Evolutionary conservation across 2,797 vertebrate genomes (phyloP).

Genomic region (Lepidocolaptes lacrymiger): DNA sequence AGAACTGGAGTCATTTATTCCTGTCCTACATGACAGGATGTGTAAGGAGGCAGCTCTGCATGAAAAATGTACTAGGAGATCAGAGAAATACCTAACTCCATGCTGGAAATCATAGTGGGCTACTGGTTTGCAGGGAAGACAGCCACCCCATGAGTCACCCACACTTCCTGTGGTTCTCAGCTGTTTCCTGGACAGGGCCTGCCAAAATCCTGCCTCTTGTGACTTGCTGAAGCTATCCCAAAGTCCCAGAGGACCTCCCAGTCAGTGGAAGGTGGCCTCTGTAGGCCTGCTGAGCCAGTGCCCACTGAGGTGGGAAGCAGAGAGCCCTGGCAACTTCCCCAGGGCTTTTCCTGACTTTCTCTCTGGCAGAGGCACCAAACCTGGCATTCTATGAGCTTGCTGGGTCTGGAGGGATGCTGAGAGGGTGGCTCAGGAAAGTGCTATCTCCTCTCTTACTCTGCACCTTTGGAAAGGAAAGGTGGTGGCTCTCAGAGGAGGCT

Average conservation of each 20-base stretch:
- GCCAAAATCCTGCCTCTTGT: not conserved
- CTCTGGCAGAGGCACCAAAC: not conserved
- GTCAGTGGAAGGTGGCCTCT: not conserved
- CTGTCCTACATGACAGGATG: not conserved
- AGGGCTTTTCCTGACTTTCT: not conserved
- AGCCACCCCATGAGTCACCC: not conserved
- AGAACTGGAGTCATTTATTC: not conserved
- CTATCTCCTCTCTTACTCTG: not conserved
- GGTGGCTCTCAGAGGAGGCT: not conserved
- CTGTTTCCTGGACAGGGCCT: not conserved
- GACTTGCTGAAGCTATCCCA: not conserved
- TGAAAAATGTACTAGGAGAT: not conserved
- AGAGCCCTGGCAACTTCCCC: not conserved
- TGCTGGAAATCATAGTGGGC: not conserved
- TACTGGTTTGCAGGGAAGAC: conserved; percentile 39
- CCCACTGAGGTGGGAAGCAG: not conserved
- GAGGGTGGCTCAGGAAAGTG: not conserved
- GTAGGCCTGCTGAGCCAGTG: not conserved
- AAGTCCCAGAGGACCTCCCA: not conserved
- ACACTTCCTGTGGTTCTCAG: not conserved
- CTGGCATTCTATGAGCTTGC: not conserved
- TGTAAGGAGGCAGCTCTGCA: not conserved
- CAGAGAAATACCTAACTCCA: not conserved
- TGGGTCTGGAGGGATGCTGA: not conserved
- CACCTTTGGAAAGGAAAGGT: not conserved